Evolutionary conservation across 2,113 vertebrate genomes (phyloP).

Genomic region (Ictalurus punctatus): DNA sequence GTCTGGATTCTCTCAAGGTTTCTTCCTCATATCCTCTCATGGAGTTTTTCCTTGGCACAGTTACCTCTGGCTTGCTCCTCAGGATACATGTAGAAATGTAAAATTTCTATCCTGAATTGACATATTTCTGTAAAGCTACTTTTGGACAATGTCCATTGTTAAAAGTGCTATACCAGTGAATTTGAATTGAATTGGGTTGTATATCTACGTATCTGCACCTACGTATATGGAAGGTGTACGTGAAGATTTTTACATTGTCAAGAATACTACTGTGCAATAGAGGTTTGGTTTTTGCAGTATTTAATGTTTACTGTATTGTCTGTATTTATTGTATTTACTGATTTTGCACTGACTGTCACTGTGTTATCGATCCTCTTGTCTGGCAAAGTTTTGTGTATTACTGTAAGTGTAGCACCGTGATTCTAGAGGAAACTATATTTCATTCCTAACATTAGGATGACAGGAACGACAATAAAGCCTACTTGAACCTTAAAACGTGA

Average conservation of each 20-base stretch:
- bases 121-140: no score
- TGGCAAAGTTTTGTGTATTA: background rate
- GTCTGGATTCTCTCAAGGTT: no score
- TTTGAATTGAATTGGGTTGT: background rate
- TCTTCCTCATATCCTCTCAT: no score
- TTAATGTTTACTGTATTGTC: background rate
- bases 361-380: background rate
- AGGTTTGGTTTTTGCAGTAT: background rate
- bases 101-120: no score
- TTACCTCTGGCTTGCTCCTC: no score
- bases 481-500: background rate
- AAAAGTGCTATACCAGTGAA: no score
- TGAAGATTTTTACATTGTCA: background rate
- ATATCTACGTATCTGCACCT: background rate
- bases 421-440: background rate
- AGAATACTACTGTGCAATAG: background rate
- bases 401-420: background rate
- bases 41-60: no score
- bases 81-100: no score
- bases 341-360: background rate
- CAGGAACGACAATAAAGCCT: background rate
- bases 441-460: background rate
- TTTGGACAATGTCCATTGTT: no score
- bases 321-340: background rate
- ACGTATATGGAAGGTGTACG: background rate